Percentiles rank a stretch among this genome's conserved stretches.
Conservation (phyloP, 1,140 invertebrate species). For the Philopotamus ludificatus region DNA sequence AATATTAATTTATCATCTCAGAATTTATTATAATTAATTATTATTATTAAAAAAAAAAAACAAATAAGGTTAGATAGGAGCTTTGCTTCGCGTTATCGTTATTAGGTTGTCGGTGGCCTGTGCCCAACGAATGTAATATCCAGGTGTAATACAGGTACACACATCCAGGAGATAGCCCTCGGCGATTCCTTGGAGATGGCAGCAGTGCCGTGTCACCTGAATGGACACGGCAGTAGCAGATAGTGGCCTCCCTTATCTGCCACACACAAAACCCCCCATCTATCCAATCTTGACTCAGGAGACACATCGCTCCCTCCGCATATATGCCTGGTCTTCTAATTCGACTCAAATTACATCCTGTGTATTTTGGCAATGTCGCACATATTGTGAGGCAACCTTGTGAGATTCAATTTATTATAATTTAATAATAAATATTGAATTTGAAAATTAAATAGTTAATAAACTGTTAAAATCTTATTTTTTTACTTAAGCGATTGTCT, state of each 20-base stretch:
- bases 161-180: neutral
- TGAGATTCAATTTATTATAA: too few species aligned
- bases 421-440: too few species aligned
- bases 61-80: too few species aligned
- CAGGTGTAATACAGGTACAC: neutral
- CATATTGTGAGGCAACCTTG: too few species aligned
- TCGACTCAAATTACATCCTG: conserved; percentile 1
- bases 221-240: conserved; percentile 25
- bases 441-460: too few species aligned
- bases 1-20: too few species aligned
- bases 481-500: too few species aligned
- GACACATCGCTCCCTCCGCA: neutral
- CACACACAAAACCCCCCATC: conserved; percentile 15
- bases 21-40: too few species aligned
- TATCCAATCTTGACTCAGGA: conserved; percentile 21
- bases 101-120: neutral
- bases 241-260: conserved; percentile 2
- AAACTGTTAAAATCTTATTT: too few species aligned
- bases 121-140: neutral
- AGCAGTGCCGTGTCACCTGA: conserved; percentile 23
- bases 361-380: neutral
- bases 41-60: too few species aligned
- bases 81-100: too few species aligned
- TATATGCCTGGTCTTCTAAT: neutral
- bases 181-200: conserved; percentile 26